Evolutionary conservation across 2,113 vertebrate species (phyloP), one percentile per base, ranked within the genome.

Genomic region (Sinocyclocheilus anshuiensis): DNA sequence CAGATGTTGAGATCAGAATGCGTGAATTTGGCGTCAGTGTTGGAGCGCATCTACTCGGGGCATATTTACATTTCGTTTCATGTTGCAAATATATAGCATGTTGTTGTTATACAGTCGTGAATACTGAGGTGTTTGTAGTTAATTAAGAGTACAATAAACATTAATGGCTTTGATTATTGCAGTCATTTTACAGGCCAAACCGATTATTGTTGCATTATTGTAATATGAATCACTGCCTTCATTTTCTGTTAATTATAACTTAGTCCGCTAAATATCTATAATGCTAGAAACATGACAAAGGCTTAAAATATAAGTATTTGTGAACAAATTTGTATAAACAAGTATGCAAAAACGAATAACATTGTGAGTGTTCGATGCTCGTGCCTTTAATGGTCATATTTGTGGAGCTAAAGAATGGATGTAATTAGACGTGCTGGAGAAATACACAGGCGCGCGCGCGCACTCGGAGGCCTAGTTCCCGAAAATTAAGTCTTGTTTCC

Each of bases 401-500:
- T 75, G 69, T 48, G 59, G 85, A 15, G 50, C 26, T 36, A 24
- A 78, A 45, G 33, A 65, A 29, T 90, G 63, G 78, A 83, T 88
- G 71, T 20, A 87, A 79, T 72, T 76, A 55, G 67, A 75, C 76
- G n/a, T 48, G 55, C 85, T 59, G 69, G 42, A 69, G 77, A 80
- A 50, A 77, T 63, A 86, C 81, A 83, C 45, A 16, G 10, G 79
- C 85, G 84, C 85, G 83, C 85, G 83, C 50, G 87, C 74, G 79
- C 79, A 83, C 65, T 85, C 20, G 26, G 24, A 67, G 50, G 10
- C 59, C 20, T 29, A 12, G 36, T 55, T 71, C 50, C 78, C 72
- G 72, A 86, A 90, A 88, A 89, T 85, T 57, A 88, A 88, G 71
- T 77, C 71, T 90, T 89, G 87, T 90, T 88, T 90, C 91, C 86